Base-by-base conservation (phyloP, 2,888 invertebrate species). In the Auanema sp. region DNA sequence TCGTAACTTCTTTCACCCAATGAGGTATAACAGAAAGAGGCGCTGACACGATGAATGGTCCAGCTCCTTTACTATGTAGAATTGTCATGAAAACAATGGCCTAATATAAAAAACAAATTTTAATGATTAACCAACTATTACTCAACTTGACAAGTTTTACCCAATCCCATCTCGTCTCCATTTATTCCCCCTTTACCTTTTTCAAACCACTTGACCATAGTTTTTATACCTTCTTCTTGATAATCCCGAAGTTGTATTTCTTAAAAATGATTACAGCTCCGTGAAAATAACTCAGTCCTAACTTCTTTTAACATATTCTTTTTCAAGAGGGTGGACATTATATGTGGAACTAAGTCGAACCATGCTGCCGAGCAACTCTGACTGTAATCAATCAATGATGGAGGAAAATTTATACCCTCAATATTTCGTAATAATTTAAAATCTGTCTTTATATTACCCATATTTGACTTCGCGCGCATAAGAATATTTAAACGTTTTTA, bases 101-200 rank as follows among this genome's bases (percentile, higher is more conserved):
- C 49, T 42, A 24, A 55, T 23, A 12, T 55, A 40, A 10, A 54
- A n/a, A 11, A 11, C 10, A 12, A 14, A n/a, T 16, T 4, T 52
- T n/a, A n/a, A n/a, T n/a, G n/a, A n/a, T n/a, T n/a, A n/a, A n/a
- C n/a, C n/a, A n/a, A n/a, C n/a, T 11, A 4, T 12, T 41, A 55
- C 33, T 40, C 12, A 5, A 60, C 60, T 47, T 60, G 61, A 16
- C 55, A 55, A n/a, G 61, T 61, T 33, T 61, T 61, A 3, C 61
- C 61, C 8, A 61, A 25, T 14, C 61, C 61, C 61, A 61, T 61
- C 21, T 61, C 61, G 8, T 55, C 55, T 3, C 55, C 61, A n/a
- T 42, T 47, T 8, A 61, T 61, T 18, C 61, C 61, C 21, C 61
- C 61, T 43, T 61, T 54, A 10, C 49, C 23, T 12, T 18, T 41